Evolutionary conservation across 1,140 invertebrate species (phyloP).

Genomic region (Palaemon carinicauda): DNA sequence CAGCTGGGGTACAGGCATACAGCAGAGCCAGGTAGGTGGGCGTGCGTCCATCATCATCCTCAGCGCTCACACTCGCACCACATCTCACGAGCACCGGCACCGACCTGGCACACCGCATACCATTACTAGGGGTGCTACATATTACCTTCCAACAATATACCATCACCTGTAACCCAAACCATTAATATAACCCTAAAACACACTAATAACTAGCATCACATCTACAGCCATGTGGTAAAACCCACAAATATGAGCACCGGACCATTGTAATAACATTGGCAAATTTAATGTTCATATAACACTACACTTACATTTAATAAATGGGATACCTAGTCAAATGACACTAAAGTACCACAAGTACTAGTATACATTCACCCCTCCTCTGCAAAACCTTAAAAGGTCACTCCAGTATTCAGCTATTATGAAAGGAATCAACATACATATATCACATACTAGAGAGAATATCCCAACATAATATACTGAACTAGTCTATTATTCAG

Average conservation of each 20-base stretch:
- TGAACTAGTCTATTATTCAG: neutral
- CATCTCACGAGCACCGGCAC: conserved; percentile 51
- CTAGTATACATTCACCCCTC: too few relatives aligned
- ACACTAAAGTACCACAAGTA: too few relatives aligned
- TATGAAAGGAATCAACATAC: too few relatives aligned
- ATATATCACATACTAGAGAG: too few relatives aligned
- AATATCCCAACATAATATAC: too few relatives aligned
- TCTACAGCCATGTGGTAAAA: too few relatives aligned
- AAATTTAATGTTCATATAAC: neutral
- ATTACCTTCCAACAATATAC: neutral
- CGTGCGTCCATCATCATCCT: conserved; percentile 53
- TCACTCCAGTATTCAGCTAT: too few relatives aligned
- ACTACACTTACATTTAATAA: neutral
- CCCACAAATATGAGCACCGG: too few relatives aligned
- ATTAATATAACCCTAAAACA: neutral
- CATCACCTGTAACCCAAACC: neutral
- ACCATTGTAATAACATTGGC: too few relatives aligned
- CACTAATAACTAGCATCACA: neutral
- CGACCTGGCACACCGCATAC: conserved; percentile 36
- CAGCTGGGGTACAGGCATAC: conserved; percentile 52
- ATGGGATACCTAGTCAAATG: too few relatives aligned
- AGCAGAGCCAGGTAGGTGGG: conserved; percentile 51
- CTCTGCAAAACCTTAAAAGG: too few relatives aligned
- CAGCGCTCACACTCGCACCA: conserved; percentile 46
- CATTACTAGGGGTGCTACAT: conserved; percentile 22